Evolutionary conservation across 2,888 invertebrate genomes (phyloP).

Genomic region (Chouioia cunea): DNA sequence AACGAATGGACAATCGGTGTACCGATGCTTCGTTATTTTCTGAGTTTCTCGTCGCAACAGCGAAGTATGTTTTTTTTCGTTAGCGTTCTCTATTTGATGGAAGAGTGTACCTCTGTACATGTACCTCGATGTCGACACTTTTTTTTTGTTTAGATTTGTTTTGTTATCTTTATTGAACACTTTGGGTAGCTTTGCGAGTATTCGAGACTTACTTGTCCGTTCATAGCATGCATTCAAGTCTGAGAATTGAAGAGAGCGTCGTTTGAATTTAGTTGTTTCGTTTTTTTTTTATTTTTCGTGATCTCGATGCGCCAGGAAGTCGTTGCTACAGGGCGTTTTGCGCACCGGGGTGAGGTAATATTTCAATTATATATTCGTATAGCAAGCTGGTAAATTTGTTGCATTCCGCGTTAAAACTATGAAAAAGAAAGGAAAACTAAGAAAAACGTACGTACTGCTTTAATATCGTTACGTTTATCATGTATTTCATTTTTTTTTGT

Average conservation of each 20-base stretch:
- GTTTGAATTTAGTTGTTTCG: constrained; percentile 40
- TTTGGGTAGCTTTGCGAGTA: constrained; percentile 59
- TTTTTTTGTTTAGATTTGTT: constrained; percentile 6
- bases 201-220: not conserved
- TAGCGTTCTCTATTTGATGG: not conserved
- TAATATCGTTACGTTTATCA: constrained; percentile 51
- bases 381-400: constrained; percentile 55
- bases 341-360: constrained; percentile 60
- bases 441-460: constrained; percentile 57
- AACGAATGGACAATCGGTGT: constrained; percentile 4
- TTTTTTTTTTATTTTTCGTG: too few species aligned
- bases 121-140: constrained; percentile 1
- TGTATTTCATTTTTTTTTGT: constrained; percentile 51
- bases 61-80: constrained; percentile 43
- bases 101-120: not conserved
- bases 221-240: constrained; percentile 56
- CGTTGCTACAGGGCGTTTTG: constrained; percentile 64
- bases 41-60: constrained; percentile 44
- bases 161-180: constrained; percentile 61
- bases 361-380: constrained; percentile 30
- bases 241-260: constrained; percentile 48
- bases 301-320: constrained; percentile 37
- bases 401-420: constrained; percentile 62
- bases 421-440: constrained; percentile 59
- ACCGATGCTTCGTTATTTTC: constrained; percentile 16